Conservation (phyloP, 2,888 invertebrate species). For the Aethes cnicana region DNA sequence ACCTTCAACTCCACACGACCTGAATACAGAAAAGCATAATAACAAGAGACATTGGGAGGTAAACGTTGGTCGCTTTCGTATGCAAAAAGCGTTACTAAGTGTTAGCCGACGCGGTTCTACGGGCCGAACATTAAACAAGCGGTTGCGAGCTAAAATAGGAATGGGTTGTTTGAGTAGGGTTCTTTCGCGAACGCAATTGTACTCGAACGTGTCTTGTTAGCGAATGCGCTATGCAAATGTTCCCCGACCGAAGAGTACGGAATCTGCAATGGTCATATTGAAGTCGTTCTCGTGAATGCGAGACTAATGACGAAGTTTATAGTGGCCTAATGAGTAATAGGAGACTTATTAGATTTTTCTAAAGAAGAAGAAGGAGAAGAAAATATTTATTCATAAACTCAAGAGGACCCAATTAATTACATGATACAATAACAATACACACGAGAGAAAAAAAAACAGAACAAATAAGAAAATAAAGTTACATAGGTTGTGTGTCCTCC, state of each 20-base stretch:
- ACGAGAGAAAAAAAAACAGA: too few species aligned
- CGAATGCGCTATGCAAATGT: constrained; percentile 77
- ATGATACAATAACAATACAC: too few species aligned
- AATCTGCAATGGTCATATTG: constrained; percentile 24
- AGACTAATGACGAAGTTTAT: too few species aligned
- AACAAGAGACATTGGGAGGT: constrained; percentile 73
- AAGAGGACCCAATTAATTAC: too few species aligned
- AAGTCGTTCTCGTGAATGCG: constrained; percentile 12
- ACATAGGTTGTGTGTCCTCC: too few species aligned
- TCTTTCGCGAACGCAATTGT: constrained; percentile 81
- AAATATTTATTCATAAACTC: too few species aligned
- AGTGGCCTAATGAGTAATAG: too few species aligned
- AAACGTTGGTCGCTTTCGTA: constrained; percentile 74
- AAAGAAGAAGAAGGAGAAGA: too few species aligned
- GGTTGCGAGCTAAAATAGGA: constrained; percentile 78
- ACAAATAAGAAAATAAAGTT: too few species aligned
- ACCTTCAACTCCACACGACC: constrained; percentile 71
- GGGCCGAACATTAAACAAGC: constrained; percentile 81
- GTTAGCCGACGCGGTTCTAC: constrained; percentile 80
- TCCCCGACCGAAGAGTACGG: constrained; percentile 14
- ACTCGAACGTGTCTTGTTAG: constrained; percentile 80
- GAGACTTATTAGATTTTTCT: too few species aligned
- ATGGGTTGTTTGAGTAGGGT: constrained; percentile 81
- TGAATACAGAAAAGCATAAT: constrained; percentile 76
- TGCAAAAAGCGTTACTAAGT: constrained; percentile 80